Conservation (phyloP, 2,888 invertebrate species). For the Liposcelis brunnea region DNA sequence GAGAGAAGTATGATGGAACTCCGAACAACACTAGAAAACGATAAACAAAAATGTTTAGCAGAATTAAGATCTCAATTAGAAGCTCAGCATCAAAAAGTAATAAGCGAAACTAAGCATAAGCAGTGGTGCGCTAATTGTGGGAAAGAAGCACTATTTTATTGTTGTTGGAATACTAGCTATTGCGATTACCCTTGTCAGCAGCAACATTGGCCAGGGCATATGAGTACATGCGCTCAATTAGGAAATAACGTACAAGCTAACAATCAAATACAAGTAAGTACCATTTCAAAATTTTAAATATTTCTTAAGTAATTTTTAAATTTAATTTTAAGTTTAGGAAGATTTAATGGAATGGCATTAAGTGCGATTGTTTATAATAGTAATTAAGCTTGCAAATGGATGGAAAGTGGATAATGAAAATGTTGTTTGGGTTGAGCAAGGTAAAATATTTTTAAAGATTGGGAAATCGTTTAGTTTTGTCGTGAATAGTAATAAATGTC, state of each 20-base stretch:
- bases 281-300: neutral
- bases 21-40: conserved; percentile 49
- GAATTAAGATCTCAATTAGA: conserved; percentile 50
- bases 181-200: conserved; percentile 81
- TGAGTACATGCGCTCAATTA: conserved; percentile 38
- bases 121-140: conserved; percentile 86
- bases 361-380: too few relatives aligned
- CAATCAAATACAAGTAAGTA: neutral
- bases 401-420: too few relatives aligned
- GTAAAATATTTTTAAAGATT: too few relatives aligned
- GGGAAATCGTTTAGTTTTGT: too few relatives aligned
- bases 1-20: conserved; percentile 52
- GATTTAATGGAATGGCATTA: too few relatives aligned
- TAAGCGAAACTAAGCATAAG: conserved; percentile 65
- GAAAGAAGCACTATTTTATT: conserved; percentile 79
- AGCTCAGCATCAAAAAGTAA: conserved; percentile 47
- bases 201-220: conserved; percentile 68
- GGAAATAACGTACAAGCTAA: neutral
- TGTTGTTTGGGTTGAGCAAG: too few relatives aligned
- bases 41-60: conserved; percentile 43
- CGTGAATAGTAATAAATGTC: too few relatives aligned
- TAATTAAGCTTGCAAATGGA: too few relatives aligned
- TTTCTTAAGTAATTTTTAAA: conserved; percentile 6
- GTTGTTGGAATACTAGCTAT: conserved; percentile 93
- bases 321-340: too few relatives aligned